phyloP scores from a whole-genome alignment of 2,888 invertebrate genomes.

The Melanotus villosus region DNA sequence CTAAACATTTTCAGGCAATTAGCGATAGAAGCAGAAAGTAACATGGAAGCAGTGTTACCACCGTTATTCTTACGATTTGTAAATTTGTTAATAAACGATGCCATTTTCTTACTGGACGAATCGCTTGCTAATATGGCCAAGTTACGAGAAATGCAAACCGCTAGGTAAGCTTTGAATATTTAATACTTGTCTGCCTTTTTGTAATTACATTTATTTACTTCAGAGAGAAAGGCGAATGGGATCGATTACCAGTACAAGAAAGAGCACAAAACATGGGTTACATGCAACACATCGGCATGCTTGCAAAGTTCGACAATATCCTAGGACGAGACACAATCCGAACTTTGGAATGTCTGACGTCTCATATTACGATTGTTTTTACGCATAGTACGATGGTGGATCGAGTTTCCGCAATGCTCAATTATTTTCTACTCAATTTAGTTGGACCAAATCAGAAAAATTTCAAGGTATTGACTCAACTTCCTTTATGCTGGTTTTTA shows the following conservation, averaged over 20 bases:
- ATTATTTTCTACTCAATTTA: conserved; percentile 91
- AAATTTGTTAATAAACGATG: conserved; percentile 97
- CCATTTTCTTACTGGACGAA: conserved; percentile 96
- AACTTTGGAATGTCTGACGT: conserved; percentile 83
- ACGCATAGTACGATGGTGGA: conserved; percentile 94
- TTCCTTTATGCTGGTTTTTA: too few relatives aligned
- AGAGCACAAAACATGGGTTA: conserved; percentile 81
- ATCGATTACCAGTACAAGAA: conserved; percentile 77
- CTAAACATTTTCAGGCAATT: conserved; percentile 72
- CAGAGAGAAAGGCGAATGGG: conserved; percentile 84
- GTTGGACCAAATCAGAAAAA: conserved; percentile 94
- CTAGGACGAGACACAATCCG: conserved; percentile 91
- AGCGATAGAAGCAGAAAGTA: conserved; percentile 84
- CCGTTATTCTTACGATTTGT: conserved; percentile 95
- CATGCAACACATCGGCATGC: conserved; percentile 83
- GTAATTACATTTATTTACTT: conserved; percentile 28
- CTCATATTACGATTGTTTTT: conserved; percentile 85
- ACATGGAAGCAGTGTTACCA: conserved; percentile 92
- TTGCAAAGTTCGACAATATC: conserved; percentile 94
- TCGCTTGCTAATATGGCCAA: conserved; percentile 91
- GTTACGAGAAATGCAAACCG: conserved; percentile 84
- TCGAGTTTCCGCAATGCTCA: conserved; percentile 94
- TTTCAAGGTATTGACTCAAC: conserved; percentile 90
- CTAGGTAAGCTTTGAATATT: conserved; percentile 71
- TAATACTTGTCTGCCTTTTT: too few relatives aligned